A percentile compares a stretch with the other conserved stretches of the same genome.
Evolutionary conservation across 2,888 invertebrate species (phyloP).

Genomic region (Campoplex capitator): DNA sequence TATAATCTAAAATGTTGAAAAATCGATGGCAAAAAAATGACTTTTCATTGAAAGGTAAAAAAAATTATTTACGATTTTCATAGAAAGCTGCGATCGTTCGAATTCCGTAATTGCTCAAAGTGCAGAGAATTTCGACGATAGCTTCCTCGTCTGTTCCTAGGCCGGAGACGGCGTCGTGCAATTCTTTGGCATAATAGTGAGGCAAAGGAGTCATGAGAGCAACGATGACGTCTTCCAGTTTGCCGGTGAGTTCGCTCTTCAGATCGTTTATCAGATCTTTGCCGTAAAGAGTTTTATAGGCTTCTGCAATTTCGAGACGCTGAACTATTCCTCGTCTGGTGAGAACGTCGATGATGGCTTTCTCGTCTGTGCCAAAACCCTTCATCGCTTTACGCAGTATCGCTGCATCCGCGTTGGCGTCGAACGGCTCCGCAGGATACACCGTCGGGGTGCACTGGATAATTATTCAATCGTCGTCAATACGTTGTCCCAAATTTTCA

Average conservation of each 20-base stretch:
- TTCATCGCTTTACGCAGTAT: constrained; percentile 96
- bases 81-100: constrained; percentile 94
- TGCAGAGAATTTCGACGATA: constrained; percentile 96
- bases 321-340: constrained; percentile 95
- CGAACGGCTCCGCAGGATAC: constrained; percentile 94
- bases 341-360: constrained; percentile 95
- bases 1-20: no score
- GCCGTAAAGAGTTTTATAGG: constrained; percentile 96
- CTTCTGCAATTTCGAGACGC: constrained; percentile 94
- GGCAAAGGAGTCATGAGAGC: constrained; percentile 95
- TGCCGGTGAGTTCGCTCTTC: constrained; percentile 95
- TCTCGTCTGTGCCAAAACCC: constrained; percentile 96
- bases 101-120: constrained; percentile 95
- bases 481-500: background rate
- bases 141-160: constrained; percentile 96
- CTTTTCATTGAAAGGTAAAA: no score
- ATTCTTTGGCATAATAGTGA: constrained; percentile 95
- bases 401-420: constrained; percentile 93
- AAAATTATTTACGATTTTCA: constrained; percentile 88
- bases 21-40: no score
- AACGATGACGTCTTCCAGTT: constrained; percentile 95
- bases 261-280: constrained; percentile 92
- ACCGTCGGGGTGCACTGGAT: constrained; percentile 94
- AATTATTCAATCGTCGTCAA: constrained; percentile 7
- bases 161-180: constrained; percentile 94